These are phyloP conservation scores for Heterodera carotae DNA, from an alignment of 1,140 invertebrate species.

Conservation along the genomic window DNA sequence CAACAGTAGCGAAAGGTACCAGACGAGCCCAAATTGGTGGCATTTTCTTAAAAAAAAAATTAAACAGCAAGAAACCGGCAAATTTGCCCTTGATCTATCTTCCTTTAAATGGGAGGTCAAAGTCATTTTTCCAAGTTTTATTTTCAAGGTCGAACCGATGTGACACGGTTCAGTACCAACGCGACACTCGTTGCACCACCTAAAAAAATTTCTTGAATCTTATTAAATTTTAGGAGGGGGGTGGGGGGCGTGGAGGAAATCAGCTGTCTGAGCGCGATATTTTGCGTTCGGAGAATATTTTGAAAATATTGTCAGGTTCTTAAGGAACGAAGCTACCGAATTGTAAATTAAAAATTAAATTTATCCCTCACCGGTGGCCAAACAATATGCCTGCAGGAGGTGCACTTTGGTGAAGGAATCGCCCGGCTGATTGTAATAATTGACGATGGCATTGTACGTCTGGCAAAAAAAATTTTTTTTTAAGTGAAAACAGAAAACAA, in stretches of 20 bases:
- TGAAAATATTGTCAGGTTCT: no score
- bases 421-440: conserved; percentile 87
- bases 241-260: no score
- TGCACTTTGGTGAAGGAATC: conserved; percentile 72
- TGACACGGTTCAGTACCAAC: conserved; percentile 74
- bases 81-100: no score
- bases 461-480: conserved; percentile 72
- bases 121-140: no score
- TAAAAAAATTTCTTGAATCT: no score
- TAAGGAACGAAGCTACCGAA: no score
- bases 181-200: conserved; percentile 88
- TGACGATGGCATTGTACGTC: conserved; percentile 88
- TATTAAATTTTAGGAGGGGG: no score
- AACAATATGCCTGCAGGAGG: conserved; percentile 38
- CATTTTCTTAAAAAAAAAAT: conserved; percentile 43
- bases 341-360: no score
- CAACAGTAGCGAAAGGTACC: conserved; percentile 84
- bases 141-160: conserved; percentile 69
- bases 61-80: background rate
- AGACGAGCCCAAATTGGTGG: conserved; percentile 66
- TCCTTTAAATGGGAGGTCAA: no score
- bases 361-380: conserved; percentile 8
- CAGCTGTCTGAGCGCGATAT: no score
- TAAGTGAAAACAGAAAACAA: no score
- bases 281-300: conserved; percentile 54